These are phyloP conservation scores for Micromesistius poutassou DNA, from an alignment of 2,797 vertebrate species.

Conservation along the genomic window DNA sequence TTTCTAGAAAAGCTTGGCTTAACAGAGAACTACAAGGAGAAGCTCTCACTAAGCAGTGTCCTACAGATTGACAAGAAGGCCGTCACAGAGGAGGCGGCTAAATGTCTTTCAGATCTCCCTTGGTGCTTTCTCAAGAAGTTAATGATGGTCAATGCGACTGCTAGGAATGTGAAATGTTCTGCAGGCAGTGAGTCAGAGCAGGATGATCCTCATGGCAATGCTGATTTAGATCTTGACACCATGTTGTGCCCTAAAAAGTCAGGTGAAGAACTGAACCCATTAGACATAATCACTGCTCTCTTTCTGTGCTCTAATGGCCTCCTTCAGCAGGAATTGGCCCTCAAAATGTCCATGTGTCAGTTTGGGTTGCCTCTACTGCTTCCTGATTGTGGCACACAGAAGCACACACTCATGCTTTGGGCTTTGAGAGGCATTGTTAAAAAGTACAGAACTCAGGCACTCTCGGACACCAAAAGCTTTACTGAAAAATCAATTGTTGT, in stretches of 20 bases:
- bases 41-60: slow-evolving; percentile 51
- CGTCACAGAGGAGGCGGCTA: slow-evolving; percentile 43
- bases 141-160: slow-evolving; percentile 68
- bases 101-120: slow-evolving; percentile 45
- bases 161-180: slow-evolving; percentile 44
- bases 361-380: slow-evolving; percentile 81
- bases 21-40: slow-evolving; percentile 41
- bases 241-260: background rate
- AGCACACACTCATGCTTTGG: slow-evolving; percentile 76
- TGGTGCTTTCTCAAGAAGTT: slow-evolving; percentile 65
- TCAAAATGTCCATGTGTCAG: slow-evolving; percentile 83
- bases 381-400: slow-evolving; percentile 54
- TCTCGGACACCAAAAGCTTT: slow-evolving; percentile 59
- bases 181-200: background rate
- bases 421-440: slow-evolving; percentile 78
- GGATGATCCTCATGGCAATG: background rate
- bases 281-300: slow-evolving; percentile 76
- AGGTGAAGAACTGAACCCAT: slow-evolving; percentile 51
- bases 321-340: slow-evolving; percentile 75
- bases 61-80: slow-evolving; percentile 56
- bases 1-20: slow-evolving; percentile 55
- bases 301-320: slow-evolving; percentile 76
- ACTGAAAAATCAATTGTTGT: slow-evolving; percentile 69
- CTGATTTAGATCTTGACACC: slow-evolving; percentile 2
- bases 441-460: slow-evolving; percentile 70